These are phyloP conservation scores for Mya arenaria DNA, from an alignment of 1,140 invertebrate species.

Conservation along the genomic window DNA sequence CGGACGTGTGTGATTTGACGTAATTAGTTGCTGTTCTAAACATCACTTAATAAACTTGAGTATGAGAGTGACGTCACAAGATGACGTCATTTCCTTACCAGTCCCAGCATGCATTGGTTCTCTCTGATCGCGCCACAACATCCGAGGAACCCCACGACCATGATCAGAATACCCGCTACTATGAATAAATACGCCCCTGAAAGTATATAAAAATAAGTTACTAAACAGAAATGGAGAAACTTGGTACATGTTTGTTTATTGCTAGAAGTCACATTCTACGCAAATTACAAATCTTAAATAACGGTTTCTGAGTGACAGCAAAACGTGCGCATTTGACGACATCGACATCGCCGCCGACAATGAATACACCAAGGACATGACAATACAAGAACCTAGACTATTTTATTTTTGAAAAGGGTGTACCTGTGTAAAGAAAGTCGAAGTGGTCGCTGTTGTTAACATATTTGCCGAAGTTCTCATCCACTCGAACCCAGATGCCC, in stretches of 20 bases:
- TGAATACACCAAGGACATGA: not conserved
- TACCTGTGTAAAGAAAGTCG: conserved; percentile 68
- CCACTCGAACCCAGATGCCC: conserved; percentile 89
- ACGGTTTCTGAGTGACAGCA: no score
- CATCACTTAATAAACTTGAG: no score
- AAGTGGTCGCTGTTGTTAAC: conserved; percentile 69
- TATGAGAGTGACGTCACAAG: no score
- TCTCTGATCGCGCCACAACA: conserved; percentile 94
- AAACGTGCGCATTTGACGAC: no score
- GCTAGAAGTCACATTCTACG: no score
- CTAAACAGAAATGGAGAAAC: no score
- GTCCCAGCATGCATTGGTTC: conserved; percentile 91
- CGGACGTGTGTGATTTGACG: no score
- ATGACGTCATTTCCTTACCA: no score
- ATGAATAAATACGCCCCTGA: conserved; percentile 84
- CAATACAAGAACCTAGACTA: not conserved
- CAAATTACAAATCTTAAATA: no score
- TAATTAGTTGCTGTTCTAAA: no score
- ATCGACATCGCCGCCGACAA: not conserved
- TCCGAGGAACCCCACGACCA: conserved; percentile 93
- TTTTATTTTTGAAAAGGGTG: no score
- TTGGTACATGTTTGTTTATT: no score
- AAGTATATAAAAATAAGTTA: not conserved
- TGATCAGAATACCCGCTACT: conserved; percentile 90
- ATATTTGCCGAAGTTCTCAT: conserved; percentile 79